Evolutionary conservation across 92 coral and sea anemone genomes (phyloP).

Genomic region (Blastomussa wellsi): DNA sequence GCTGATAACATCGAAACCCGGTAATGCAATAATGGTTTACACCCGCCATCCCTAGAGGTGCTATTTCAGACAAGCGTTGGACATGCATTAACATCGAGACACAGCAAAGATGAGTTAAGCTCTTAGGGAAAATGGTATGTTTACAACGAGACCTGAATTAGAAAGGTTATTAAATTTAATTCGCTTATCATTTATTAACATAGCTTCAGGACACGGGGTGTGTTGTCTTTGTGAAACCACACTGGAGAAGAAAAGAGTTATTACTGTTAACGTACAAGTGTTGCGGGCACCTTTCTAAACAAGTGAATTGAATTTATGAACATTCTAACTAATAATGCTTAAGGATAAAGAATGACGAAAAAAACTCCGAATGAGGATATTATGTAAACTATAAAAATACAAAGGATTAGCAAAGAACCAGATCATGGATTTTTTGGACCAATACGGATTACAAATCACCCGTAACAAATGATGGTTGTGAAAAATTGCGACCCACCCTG

Average conservation of each 20-base stretch:
- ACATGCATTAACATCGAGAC: background rate
- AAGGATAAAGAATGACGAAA: background rate
- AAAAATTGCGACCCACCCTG: background rate
- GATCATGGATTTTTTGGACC: background rate
- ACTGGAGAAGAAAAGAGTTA: background rate
- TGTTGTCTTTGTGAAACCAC: background rate
- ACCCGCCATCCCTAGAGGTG: background rate
- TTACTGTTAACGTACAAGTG: background rate
- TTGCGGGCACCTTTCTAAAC: background rate
- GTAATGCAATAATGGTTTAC: background rate
- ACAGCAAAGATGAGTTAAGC: constrained; percentile 7
- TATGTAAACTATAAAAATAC: background rate
- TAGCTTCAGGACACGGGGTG: background rate
- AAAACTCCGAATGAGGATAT: background rate
- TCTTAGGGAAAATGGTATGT: background rate
- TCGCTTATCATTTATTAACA: background rate
- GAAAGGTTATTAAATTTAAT: background rate
- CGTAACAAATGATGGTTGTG: no score
- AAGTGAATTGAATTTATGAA: background rate
- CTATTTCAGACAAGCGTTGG: background rate
- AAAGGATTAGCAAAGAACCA: background rate
- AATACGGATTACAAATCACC: background rate
- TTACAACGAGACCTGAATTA: background rate
- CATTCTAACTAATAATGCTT: background rate
- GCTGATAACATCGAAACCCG: background rate